Evolutionary conservation across 2,113 vertebrate species (phyloP).

Genomic region (Cnemophilus loriae): DNA sequence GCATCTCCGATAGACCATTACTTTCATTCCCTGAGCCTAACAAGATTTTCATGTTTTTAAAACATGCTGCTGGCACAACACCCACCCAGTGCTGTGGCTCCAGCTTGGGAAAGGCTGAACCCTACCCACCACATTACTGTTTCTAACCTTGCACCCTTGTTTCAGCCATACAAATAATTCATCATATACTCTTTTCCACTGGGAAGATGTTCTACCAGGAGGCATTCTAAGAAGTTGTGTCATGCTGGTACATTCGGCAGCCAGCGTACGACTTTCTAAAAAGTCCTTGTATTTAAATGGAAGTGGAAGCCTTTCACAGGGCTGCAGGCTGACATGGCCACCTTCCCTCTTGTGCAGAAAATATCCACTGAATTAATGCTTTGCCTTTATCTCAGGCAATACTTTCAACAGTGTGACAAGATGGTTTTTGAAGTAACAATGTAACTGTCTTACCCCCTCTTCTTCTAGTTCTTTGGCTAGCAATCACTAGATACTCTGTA

Average conservation of each 20-base stretch:
- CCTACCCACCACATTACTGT: accelerated
- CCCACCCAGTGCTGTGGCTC: not conserved
- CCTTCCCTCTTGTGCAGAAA: not conserved
- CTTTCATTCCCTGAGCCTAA: not conserved
- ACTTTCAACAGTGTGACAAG: not conserved
- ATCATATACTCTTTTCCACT: accelerated
- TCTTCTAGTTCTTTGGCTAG: not conserved
- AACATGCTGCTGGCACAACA: not conserved
- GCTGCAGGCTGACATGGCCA: not conserved
- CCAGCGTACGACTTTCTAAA: not conserved
- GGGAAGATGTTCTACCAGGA: not conserved
- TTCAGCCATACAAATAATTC: not conserved
- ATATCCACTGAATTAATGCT: not conserved
- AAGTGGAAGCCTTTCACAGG: not conserved
- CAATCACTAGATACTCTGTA: not conserved
- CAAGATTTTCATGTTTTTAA: not conserved
- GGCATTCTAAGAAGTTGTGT: not conserved
- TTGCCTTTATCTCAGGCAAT: not conserved
- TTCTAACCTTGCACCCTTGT: not conserved
- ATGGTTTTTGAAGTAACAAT: not conserved
- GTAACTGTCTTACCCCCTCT: not conserved
- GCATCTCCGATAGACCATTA: too few relatives aligned
- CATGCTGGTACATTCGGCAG: not conserved
- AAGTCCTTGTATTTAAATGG: not conserved
- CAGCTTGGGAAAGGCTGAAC: not conserved